Percentiles rank a stretch among this genome's conserved stretches.
Evolutionary conservation across 2,888 invertebrate genomes (phyloP).

Genomic region (Gymnosoma rotundatum): DNA sequence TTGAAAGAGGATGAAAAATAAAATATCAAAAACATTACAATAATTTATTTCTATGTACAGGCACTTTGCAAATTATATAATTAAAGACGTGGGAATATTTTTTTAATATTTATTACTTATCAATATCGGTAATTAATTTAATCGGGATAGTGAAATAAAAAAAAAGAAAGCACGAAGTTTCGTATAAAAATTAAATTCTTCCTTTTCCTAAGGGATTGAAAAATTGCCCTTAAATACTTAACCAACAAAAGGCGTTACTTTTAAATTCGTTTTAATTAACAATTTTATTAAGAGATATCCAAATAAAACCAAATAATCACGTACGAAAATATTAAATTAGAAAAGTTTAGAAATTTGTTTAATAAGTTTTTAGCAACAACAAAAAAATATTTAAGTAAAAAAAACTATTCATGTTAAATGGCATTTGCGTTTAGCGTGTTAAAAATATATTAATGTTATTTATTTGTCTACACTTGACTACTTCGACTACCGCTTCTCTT

Average conservation of each 20-base stretch:
- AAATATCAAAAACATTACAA: too few species aligned
- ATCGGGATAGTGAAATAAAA: too few species aligned
- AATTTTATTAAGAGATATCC: conserved; percentile 16
- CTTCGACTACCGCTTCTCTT: conserved; percentile 1
- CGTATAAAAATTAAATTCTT: too few species aligned
- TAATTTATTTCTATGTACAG: too few species aligned
- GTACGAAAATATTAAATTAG: conserved; percentile 37
- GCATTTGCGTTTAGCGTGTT: conserved; percentile 68
- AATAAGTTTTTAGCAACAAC: conserved; percentile 50
- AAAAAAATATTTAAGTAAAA: conserved; percentile 19
- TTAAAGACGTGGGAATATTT: too few species aligned
- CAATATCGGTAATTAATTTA: too few species aligned
- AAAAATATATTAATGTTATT: conserved; percentile 66
- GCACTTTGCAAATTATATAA: too few species aligned
- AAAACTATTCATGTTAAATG: conserved; percentile 41
- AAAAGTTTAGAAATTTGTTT: conserved; percentile 49
- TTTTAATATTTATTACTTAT: too few species aligned
- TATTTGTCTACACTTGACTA: conserved; percentile 68
- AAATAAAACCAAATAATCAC: not conserved
- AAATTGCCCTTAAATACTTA: conserved; percentile 19
- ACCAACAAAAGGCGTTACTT: conserved; percentile 35
- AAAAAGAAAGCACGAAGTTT: too few species aligned
- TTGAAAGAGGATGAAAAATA: too few species aligned
- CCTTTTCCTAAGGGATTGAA: too few species aligned
- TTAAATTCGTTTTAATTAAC: conserved; percentile 51